Base-by-base conservation (phyloP, 2,113 vertebrate species). In the Pionites leucogaster region DNA sequence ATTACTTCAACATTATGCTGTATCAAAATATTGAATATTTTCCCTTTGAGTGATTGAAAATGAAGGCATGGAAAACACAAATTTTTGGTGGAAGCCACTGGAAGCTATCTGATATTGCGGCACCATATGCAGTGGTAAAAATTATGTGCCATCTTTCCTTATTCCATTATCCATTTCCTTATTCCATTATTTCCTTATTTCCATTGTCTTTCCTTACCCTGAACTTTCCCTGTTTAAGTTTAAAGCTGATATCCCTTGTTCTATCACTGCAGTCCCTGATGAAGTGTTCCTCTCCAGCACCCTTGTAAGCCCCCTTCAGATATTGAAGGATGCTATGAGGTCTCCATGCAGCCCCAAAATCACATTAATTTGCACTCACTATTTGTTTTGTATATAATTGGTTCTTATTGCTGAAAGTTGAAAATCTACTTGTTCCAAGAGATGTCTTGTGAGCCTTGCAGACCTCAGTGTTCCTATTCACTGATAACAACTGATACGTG, bases 401-500 rank as follows among this genome's bases (percentile, higher is more conserved):
- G 24, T 85, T 91, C 20, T 23, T 82, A 39, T 33, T 50, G 25
- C 64, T 74, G 23, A 13, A 25, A 67, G 42, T 20, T 5, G 1
- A 82, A 89, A 75, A 39, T n/a, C 39, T 42, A 0, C 37, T 46
- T 75, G 7, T 60, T 79, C 50, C 65, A 15, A 29, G 29, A 79
- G 52, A 17, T 31, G 17, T 75, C 42, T 35, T 55, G 23, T 64
- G 57, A 59, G 23, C 35, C 9, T 25, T 39, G 47, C 62, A 85
- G 69, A 82, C 27, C 60, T 75, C 55, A 2, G 35, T 60, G 63
- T 29, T 92, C 41, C 15, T n/a, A 3, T 19, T 77, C 55, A 42
- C 19, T 86, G 41, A 25, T 11, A 0, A 4, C 41, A 59, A 63
- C 17, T 9, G 3, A 33, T 23, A 33, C 0, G 0, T 20, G 3